Base-by-base conservation (phyloP, 2,888 invertebrate species). In the Anagyrus pseudococci region DNA sequence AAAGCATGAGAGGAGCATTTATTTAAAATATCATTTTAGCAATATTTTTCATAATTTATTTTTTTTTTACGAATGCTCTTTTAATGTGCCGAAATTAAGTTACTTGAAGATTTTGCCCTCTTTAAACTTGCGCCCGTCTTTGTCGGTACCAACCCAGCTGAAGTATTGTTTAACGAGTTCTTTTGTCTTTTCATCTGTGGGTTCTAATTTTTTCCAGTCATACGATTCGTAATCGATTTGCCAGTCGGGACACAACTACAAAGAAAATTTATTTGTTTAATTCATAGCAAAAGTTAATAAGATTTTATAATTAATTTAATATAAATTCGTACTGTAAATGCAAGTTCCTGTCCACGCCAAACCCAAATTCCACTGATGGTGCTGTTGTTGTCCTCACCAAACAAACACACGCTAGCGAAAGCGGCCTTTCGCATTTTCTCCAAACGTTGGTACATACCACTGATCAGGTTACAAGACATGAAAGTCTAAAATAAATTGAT, bases 91-190 rank as follows among this genome's bases (percentile, higher is more conserved):
- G 67, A 66, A 74, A 69, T 69, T 63, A 77, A 86, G 88, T 87
- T 88, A 99, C 86, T 99, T 99, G 87, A 98, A 99, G 83, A 98
- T 93, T 86, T 99, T 99, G 83, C 98, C 99, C 86, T 98, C 96
- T 85, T 96, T 97, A 87, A 98, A 97, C 79, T 89, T 87, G 80
- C 96, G 92, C 64, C 96, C 98, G 55, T 86, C 82, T 80, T 91
- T 92, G 82, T 98, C 95, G 20, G 85, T 81, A 67, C 96, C 97
- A 72, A 86, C 85, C 96, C 96, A 96, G 46, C 92, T 87, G 83
- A 98, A 91, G 84, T 97, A 98, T 75, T 96, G 90, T 68, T 88
- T 84, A 15, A 98, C 94, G 60, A 96, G 81, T 72, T 90, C 86
- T 85, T 95, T 96, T 58, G 96, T 95, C 76, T 91, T 90, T 60